Base-by-base conservation (phyloP, 2,113 vertebrate genomes). In the Neotoma lepida region DNA sequence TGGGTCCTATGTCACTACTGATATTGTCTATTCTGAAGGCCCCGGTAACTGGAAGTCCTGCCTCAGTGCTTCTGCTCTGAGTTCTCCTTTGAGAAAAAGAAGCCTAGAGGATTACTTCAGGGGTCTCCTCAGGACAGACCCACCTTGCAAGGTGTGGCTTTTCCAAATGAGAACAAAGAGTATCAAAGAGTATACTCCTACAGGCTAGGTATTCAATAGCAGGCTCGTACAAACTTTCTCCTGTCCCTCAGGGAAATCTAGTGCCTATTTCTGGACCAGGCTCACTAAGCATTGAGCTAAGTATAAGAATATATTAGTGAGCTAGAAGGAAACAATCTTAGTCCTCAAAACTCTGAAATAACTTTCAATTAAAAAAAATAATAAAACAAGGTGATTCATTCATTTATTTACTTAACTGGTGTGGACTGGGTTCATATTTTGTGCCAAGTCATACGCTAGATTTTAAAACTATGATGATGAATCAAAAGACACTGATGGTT, bases 301-400 rank as follows among this genome's bases (percentile, higher is more conserved):
- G 10, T 46, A 80, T 68, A 54, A 90, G n/a, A 54, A 85, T 80
- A 77, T 3, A 66, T 63, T 78, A 17, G n/a, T 33, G 13, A 41
- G 9, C 24, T 82, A 91, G 24, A 74, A 18, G 7, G 17, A 91
- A 9, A 26, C 2, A 58, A 30, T 39, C 4, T 81, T 35, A 35
- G 44, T 28, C 24, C 35, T 58, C 28, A 61, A 84, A 87, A 26
- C 88, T 41, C 35, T 14, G 15, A 94, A 96, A 81, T 30, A 22
- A 41, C n/a, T 64, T 39, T 73, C 15, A 8, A 17, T 1, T 93
- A 39, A 35, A 39, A 94, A 7, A 39, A 33, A 39, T 28, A 87
- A 78, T 10, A 95, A 90, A 20, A 86, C 41, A 94, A 77, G 4
- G 33, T 93, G 33, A 82, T 56, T 91, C 44, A 41, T 86, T 82